These are phyloP conservation scores for Drosophila funebris DNA, from an alignment of 1,140 invertebrate species.

Conservation along the genomic window DNA sequence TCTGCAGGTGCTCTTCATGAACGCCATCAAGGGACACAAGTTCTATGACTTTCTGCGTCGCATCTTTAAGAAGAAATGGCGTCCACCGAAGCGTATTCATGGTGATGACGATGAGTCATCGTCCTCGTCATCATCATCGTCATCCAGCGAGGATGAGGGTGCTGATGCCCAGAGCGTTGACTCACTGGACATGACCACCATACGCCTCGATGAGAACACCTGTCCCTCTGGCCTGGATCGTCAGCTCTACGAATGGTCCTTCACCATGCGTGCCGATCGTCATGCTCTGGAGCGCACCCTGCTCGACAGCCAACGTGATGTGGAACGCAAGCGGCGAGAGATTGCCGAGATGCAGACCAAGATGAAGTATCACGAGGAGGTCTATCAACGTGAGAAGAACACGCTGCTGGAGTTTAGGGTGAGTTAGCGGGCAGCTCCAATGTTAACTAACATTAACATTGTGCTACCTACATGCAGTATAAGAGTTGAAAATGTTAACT, in stretches of 20 bases:
- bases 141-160: conserved; percentile 86
- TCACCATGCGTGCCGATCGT: conserved; percentile 86
- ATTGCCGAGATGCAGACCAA: conserved; percentile 68
- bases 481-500: too few species aligned
- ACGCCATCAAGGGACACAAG: conserved; percentile 88
- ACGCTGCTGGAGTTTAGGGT: conserved; percentile 66
- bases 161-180: conserved; percentile 86
- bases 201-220: conserved; percentile 89
- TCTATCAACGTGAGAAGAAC: conserved; percentile 66
- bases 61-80: conserved; percentile 91
- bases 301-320: conserved; percentile 80
- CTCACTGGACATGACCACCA: conserved; percentile 86
- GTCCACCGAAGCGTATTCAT: conserved; percentile 84
- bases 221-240: conserved; percentile 90
- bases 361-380: conserved; percentile 69
- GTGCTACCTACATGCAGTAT: too few species aligned
- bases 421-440: too few species aligned
- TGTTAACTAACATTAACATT: too few species aligned
- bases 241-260: conserved; percentile 87
- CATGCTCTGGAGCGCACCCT: conserved; percentile 84
- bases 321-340: conserved; percentile 84
- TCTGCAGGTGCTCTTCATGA: conserved; percentile 85
- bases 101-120: conserved; percentile 61
- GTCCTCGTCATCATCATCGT: conserved; percentile 81
- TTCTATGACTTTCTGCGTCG: conserved; percentile 89